phyloP scores from a whole-genome alignment of 2,888 invertebrate species.

The Cylloceria caligata region DNA sequence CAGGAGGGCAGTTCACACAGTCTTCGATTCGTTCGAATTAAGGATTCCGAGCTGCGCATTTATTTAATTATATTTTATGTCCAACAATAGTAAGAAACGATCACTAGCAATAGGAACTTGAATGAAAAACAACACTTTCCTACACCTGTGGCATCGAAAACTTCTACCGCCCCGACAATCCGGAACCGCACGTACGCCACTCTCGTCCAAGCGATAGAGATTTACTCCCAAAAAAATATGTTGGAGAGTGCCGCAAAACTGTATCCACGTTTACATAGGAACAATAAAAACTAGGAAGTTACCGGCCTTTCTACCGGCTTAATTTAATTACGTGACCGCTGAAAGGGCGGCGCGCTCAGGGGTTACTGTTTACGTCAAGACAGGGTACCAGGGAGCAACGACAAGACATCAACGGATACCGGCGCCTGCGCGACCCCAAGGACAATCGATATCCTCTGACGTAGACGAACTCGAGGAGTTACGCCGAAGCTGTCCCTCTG shows the following conservation, averaged over 20 bases:
- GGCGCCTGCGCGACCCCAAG: slow-evolving; percentile 80
- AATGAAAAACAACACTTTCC: background rate
- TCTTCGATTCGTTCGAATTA: slow-evolving; percentile 34
- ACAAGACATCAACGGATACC: slow-evolving; percentile 61
- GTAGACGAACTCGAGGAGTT: slow-evolving; percentile 71
- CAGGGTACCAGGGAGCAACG: slow-evolving; percentile 65
- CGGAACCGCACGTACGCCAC: slow-evolving; percentile 27
- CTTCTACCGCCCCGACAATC: background rate
- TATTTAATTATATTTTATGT: background rate
- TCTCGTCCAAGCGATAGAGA: background rate
- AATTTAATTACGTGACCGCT: slow-evolving; percentile 37
- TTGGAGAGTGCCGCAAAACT: background rate
- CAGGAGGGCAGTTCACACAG: slow-evolving; percentile 56
- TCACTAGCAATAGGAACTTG: background rate
- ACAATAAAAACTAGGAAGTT: background rate
- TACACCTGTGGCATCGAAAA: slow-evolving; percentile 56
- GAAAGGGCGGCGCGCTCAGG: slow-evolving; percentile 70
- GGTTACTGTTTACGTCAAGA: slow-evolving; percentile 77
- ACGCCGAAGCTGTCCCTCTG: slow-evolving; percentile 34
- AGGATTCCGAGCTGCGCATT: slow-evolving; percentile 3
- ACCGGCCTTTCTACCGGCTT: slow-evolving; percentile 36
- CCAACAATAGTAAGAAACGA: background rate
- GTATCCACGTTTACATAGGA: background rate
- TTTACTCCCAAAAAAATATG: slow-evolving; percentile 8
- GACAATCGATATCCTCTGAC: slow-evolving; percentile 81